These are phyloP conservation scores for Scelioninae gen. 1 DNA, from an alignment of 2,888 invertebrate species.

Conservation along the genomic window DNA sequence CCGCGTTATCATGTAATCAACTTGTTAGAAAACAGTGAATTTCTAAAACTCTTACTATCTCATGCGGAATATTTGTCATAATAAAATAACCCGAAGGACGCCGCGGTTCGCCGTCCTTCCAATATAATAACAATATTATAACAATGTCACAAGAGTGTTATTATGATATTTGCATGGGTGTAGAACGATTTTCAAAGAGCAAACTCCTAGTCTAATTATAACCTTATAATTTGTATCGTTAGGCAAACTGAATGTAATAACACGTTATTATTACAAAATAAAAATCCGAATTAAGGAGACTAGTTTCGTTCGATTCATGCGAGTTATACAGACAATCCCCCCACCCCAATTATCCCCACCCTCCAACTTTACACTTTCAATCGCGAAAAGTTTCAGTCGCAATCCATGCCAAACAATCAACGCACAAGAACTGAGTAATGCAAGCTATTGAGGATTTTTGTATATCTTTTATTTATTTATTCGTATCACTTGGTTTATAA, in stretches of 20 bases:
- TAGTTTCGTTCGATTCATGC: conserved; percentile 50
- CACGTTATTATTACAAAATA: conserved; percentile 47
- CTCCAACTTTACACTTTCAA: conserved; percentile 43
- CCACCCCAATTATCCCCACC: not conserved
- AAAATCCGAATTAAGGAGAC: conserved; percentile 51
- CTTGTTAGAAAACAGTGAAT: conserved; percentile 50
- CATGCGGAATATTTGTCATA: conserved; percentile 51
- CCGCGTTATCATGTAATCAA: conserved; percentile 55
- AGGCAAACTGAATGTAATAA: conserved; percentile 52
- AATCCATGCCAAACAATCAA: conserved; percentile 29
- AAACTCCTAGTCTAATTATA: conserved; percentile 52
- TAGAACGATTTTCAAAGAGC: conserved; percentile 40
- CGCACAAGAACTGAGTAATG: conserved; percentile 27
- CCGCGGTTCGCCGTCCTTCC: conserved; percentile 40
- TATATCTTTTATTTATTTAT: conserved; percentile 44
- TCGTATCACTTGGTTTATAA: conserved; percentile 43
- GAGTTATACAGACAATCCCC: conserved; percentile 18
- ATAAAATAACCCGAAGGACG: conserved; percentile 49
- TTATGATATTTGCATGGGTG: conserved; percentile 57
- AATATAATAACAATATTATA: conserved; percentile 48
- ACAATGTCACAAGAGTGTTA: conserved; percentile 55
- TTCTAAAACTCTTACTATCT: conserved; percentile 55
- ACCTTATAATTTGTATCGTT: conserved; percentile 50
- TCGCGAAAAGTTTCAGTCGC: conserved; percentile 30
- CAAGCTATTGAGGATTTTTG: conserved; percentile 41